These are phyloP conservation scores for Ericerus pela DNA, from an alignment of 1,140 invertebrate species.

Conservation along the genomic window DNA sequence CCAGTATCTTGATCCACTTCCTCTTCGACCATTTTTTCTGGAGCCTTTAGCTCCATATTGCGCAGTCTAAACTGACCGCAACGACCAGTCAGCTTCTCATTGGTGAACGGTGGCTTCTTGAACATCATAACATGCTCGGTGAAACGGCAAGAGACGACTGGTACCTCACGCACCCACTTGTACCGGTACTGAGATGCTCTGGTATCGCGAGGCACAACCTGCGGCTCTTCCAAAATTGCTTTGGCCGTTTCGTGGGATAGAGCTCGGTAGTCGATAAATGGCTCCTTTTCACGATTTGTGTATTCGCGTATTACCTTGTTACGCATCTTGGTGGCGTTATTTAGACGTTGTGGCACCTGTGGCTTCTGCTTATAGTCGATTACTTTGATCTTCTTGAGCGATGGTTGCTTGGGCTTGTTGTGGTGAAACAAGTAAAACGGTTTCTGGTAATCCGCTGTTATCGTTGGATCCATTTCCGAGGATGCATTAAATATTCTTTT, in stretches of 20 bases:
- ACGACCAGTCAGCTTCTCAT: not conserved
- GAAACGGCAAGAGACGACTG: not conserved
- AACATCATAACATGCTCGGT: conserved; percentile 6
- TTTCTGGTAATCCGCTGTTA: not conserved
- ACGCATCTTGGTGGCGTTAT: not conserved
- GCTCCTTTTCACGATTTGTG: no score
- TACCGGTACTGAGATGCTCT: not conserved
- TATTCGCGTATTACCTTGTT: conserved; percentile 1
- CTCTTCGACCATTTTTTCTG: not conserved
- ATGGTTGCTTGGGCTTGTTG: not conserved
- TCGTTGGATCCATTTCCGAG: no score
- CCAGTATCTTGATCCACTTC: no score
- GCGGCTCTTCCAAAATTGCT: no score
- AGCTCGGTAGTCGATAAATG: no score
- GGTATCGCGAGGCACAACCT: not conserved
- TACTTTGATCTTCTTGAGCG: not conserved
- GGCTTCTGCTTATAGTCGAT: not conserved
- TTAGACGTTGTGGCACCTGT: not conserved
- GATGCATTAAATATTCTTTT: no score
- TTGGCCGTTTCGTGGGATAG: no score
- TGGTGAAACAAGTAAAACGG: not conserved
- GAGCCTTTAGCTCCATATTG: not conserved
- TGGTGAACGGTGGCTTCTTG: not conserved
- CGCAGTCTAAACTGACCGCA: not conserved
- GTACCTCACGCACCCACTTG: conserved; percentile 1